A percentile compares a stretch with the other conserved stretches of the same genome.
These are phyloP conservation scores for Megalops cyprinoides DNA, from an alignment of 2,797 vertebrate genomes.

Conservation along the genomic window DNA sequence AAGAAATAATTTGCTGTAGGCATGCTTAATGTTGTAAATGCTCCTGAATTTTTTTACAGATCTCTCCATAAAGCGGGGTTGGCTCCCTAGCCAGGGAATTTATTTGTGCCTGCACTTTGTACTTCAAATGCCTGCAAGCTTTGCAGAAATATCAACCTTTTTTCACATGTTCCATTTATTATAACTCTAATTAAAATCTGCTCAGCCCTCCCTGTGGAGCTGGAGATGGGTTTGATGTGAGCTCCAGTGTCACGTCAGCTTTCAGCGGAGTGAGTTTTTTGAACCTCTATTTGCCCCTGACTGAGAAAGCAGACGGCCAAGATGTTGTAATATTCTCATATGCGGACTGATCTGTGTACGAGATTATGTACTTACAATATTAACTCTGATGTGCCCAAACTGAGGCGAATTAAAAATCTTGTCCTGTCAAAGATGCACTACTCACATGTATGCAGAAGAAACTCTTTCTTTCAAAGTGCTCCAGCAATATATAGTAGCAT, in stretches of 20 bases:
- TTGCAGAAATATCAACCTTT: constrained; percentile 5
- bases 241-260: not conserved
- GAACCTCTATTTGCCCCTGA: not conserved
- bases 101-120: constrained; percentile 9
- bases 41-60: constrained; percentile 19
- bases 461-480: not conserved
- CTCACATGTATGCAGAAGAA: no score
- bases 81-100: not conserved
- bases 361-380: no score
- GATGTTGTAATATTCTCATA: no score
- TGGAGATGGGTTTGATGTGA: not conserved
- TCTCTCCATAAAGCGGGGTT: not conserved
- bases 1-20: constrained; percentile 23
- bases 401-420: no score
- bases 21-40: constrained; percentile 28
- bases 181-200: constrained; percentile 22
- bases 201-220: constrained; percentile 17
- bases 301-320: not conserved
- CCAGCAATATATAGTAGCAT: not conserved
- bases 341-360: no score
- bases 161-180: not conserved
- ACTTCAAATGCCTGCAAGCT: not conserved
- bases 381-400: no score
- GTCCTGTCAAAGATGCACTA: no score
- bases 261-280: not conserved